These are phyloP conservation scores for Protosalanx chinensis DNA, from an alignment of 2,797 vertebrate species.

Conservation along the genomic window DNA sequence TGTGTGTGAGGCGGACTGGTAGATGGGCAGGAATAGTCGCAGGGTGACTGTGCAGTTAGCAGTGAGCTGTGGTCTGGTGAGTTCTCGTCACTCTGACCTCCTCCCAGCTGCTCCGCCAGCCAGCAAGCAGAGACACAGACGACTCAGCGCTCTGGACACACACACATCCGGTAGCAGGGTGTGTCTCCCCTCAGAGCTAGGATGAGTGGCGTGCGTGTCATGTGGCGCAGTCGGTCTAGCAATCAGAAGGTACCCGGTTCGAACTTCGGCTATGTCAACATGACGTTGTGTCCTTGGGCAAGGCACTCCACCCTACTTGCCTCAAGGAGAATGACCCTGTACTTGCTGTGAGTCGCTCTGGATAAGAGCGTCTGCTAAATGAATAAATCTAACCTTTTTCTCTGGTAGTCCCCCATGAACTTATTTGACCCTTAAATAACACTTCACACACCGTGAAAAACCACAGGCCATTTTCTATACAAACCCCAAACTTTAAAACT, in stretches of 20 bases:
- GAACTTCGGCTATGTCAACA: too few species aligned
- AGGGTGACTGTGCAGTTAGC: conserved; percentile 5
- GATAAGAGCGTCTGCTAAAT: background rate
- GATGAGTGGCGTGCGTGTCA: background rate
- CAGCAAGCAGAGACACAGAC: conserved; percentile 20
- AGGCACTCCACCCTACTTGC: too few species aligned
- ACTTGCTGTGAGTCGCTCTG: too few species aligned
- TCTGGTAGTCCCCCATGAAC: conserved; percentile 14
- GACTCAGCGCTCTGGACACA: conserved; percentile 38
- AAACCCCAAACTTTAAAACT: too few species aligned
- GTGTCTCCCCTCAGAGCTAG: background rate
- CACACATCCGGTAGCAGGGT: background rate
- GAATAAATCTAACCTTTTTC: conserved; percentile 5
- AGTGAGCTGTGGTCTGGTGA: conserved; percentile 24
- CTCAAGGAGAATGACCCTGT: too few species aligned
- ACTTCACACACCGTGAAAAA: background rate
- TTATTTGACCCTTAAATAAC: background rate
- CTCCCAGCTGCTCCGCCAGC: background rate
- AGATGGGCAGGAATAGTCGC: background rate
- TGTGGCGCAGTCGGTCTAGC: too few species aligned
- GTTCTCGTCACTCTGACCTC: background rate
- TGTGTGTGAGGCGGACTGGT: conserved; percentile 39
- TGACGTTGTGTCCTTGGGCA: too few species aligned
- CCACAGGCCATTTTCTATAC: background rate
- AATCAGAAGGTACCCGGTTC: too few species aligned